Percentiles rank a stretch among this genome's conserved stretches.
Evolutionary conservation across 2,113 vertebrate genomes (phyloP).

Genomic region (Vidua chalybeata): DNA sequence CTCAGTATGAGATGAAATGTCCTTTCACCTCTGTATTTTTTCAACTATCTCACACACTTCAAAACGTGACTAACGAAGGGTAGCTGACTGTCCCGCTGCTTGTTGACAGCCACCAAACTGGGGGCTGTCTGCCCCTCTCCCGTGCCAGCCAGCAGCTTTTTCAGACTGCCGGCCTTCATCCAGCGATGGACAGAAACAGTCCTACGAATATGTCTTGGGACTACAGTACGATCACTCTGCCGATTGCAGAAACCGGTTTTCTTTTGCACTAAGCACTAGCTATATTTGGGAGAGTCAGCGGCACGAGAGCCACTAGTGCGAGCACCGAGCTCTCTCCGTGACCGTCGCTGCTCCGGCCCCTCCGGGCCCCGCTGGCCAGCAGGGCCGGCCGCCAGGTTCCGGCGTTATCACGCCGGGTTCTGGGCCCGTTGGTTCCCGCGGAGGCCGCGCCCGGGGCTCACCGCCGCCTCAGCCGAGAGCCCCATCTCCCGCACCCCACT

Average conservation of each 20-base stretch:
- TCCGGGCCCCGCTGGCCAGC: too few relatives aligned
- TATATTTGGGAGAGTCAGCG: background rate
- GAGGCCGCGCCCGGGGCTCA: background rate
- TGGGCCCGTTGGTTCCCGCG: too few relatives aligned
- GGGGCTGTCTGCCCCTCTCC: background rate
- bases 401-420: background rate
- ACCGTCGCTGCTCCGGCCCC: background rate
- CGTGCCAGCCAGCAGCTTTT: background rate
- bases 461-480: background rate
- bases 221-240: background rate
- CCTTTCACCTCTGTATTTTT: background rate
- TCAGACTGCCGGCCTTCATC: background rate
- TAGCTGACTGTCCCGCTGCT: accelerated
- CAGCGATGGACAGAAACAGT: accelerated
- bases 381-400: too few relatives aligned
- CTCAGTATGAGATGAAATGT: background rate
- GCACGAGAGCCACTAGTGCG: background rate
- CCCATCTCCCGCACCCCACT: background rate
- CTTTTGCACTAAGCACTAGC: background rate
- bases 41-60: background rate
- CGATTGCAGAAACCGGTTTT: background rate
- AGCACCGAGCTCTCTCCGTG: background rate
- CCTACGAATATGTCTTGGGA: too few relatives aligned
- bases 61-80: background rate
- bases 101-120: too few relatives aligned